These are phyloP conservation scores for Tyto alba DNA, from an alignment of 2,113 vertebrate genomes.

Conservation along the genomic window DNA sequence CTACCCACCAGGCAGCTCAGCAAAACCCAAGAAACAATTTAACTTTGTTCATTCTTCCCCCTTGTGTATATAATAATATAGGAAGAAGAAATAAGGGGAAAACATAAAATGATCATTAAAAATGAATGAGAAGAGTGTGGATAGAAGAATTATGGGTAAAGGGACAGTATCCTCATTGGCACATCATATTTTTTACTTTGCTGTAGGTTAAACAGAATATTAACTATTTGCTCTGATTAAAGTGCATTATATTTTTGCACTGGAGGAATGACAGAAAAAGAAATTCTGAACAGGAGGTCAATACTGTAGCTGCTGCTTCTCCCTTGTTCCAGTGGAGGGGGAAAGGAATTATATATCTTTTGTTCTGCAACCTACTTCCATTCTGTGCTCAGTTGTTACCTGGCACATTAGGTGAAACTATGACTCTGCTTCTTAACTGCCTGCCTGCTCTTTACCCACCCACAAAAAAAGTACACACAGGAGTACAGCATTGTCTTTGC, in stretches of 20 bases:
- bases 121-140: conserved; percentile 5
- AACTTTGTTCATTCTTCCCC: conserved; percentile 40
- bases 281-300: background rate
- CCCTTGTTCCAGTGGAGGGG: background rate
- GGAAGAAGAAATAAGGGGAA: conserved; percentile 16
- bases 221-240: conserved; percentile 24
- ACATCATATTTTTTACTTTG: background rate
- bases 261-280: background rate
- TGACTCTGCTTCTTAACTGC: background rate
- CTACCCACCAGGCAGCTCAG: conserved; percentile 56
- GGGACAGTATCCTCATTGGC: background rate
- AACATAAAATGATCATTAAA: conserved; percentile 52
- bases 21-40: conserved; percentile 60
- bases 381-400: background rate
- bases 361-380: background rate
- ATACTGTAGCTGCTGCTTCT: background rate
- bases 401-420: background rate
- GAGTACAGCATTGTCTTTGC: background rate
- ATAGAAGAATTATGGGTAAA: conserved; percentile 19
- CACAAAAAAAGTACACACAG: background rate
- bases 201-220: conserved; percentile 20
- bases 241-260: background rate
- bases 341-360: background rate
- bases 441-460: background rate
- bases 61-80: conserved; percentile 36